These are phyloP conservation scores for Anoplolepis gracilipes DNA, from an alignment of 1,140 invertebrate species.

Conservation along the genomic window DNA sequence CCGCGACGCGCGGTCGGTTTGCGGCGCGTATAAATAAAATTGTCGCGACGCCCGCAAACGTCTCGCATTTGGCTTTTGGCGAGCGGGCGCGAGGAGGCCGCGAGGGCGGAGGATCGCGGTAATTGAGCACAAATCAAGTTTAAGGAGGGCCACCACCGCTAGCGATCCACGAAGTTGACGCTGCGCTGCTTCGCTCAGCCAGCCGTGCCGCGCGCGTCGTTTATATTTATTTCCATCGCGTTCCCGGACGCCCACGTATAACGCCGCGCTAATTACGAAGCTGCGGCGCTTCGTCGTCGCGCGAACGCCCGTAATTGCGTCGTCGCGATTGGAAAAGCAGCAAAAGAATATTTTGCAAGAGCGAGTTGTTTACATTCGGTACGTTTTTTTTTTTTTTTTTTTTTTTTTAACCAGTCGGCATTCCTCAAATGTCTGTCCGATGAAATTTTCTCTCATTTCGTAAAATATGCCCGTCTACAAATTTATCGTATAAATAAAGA, in stretches of 20 bases:
- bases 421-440: slow-evolving; percentile 14
- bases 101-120: slow-evolving; percentile 71
- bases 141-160: slow-evolving; percentile 64
- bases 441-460: not conserved
- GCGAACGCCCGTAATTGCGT: slow-evolving; percentile 63
- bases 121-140: slow-evolving; percentile 87
- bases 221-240: slow-evolving; percentile 66
- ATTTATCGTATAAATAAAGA: not conserved
- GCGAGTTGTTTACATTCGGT: slow-evolving; percentile 58
- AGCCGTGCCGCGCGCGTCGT: slow-evolving; percentile 17
- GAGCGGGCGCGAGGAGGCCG: not conserved
- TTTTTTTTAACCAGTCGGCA: slow-evolving; percentile 42
- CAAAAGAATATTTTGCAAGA: slow-evolving; percentile 63
- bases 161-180: slow-evolving; percentile 56
- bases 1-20: slow-evolving; percentile 76
- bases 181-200: not conserved
- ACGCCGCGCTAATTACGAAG: slow-evolving; percentile 64
- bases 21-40: slow-evolving; percentile 84
- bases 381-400: too few relatives aligned
- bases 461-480: not conserved
- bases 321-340: slow-evolving; percentile 42
- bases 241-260: slow-evolving; percentile 64
- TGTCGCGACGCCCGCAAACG: slow-evolving; percentile 76
- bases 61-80: slow-evolving; percentile 68
- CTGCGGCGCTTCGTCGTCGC: slow-evolving; percentile 21